Evolutionary conservation across 2,797 vertebrate species (phyloP).

Genomic region (Eulemur albifrons): DNA sequence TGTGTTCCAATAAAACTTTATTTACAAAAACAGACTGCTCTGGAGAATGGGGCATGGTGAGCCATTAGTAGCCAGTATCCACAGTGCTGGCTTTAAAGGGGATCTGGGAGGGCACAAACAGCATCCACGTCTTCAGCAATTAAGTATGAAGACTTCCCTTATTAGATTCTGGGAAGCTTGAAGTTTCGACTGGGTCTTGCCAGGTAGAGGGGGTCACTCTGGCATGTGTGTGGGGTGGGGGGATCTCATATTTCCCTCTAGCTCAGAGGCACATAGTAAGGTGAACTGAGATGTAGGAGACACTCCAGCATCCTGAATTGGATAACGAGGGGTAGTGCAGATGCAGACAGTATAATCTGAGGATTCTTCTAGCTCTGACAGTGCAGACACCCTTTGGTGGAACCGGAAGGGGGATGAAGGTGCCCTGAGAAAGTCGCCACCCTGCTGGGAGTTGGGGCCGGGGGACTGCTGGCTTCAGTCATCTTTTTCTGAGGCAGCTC

Average conservation of each 20-base stretch:
- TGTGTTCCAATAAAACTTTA: not conserved
- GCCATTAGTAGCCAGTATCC: too few relatives aligned
- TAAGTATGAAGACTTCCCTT: not conserved
- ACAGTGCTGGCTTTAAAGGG: not conserved
- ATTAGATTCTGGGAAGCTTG: not conserved
- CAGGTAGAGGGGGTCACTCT: not conserved
- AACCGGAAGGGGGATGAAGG: accelerated
- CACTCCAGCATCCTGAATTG: not conserved
- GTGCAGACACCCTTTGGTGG: not conserved
- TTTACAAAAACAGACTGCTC: not conserved
- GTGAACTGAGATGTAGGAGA: not conserved
- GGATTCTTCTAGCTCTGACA: not conserved
- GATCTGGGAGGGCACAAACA: not conserved
- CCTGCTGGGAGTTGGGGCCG: not conserved
- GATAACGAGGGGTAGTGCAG: not conserved
- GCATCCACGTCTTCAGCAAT: too few relatives aligned
- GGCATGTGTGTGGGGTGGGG: accelerated
- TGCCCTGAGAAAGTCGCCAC: too few relatives aligned
- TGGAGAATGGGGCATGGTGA: not conserved
- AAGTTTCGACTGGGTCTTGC: not conserved
- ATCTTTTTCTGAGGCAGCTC: not conserved
- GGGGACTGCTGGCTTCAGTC: not conserved
- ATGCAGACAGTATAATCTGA: accelerated
- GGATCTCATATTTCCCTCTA: not conserved
- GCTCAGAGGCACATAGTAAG: not conserved